Conservation (phyloP, 1,140 invertebrate genomes). For the Dreissena polymorpha region DNA sequence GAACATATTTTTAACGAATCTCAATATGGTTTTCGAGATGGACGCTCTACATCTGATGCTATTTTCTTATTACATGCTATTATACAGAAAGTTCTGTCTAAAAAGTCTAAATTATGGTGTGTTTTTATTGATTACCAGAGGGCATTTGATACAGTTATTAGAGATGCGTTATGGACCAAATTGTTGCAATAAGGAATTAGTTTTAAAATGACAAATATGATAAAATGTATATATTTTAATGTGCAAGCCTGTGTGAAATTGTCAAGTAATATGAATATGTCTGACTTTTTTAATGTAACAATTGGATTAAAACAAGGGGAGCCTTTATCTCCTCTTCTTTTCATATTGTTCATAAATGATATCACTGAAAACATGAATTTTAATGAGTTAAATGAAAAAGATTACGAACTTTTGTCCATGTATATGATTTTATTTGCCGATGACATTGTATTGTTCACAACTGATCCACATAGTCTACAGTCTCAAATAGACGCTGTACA, state of each 20-base stretch:
- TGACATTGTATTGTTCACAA: conserved; percentile 11
- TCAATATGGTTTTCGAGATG: conserved; percentile 35
- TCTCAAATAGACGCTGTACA: background rate
- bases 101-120: conserved; percentile 17
- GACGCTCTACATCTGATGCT: conserved; percentile 41
- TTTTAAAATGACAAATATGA: conserved; percentile 14
- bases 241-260: conserved; percentile 17
- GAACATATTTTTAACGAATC: conserved; percentile 23
- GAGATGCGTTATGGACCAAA: conserved; percentile 1
- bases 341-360: conserved; percentile 9
- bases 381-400: background rate
- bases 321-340: background rate
- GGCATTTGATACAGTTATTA: too few relatives aligned
- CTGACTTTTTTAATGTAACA: conserved; percentile 8
- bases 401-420: conserved; percentile 16
- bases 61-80: conserved; percentile 42
- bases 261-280: conserved; percentile 12
- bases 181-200: background rate
- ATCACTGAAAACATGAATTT: conserved; percentile 12
- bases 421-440: conserved; percentile 23
- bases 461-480: conserved; percentile 7
- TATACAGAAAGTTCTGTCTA: conserved; percentile 36
- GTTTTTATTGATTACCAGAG: too few relatives aligned
- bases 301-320: conserved; percentile 9
- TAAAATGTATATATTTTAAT: conserved; percentile 18